Conservation (phyloP, 1,140 invertebrate species). For the Drosophila obscura region DNA sequence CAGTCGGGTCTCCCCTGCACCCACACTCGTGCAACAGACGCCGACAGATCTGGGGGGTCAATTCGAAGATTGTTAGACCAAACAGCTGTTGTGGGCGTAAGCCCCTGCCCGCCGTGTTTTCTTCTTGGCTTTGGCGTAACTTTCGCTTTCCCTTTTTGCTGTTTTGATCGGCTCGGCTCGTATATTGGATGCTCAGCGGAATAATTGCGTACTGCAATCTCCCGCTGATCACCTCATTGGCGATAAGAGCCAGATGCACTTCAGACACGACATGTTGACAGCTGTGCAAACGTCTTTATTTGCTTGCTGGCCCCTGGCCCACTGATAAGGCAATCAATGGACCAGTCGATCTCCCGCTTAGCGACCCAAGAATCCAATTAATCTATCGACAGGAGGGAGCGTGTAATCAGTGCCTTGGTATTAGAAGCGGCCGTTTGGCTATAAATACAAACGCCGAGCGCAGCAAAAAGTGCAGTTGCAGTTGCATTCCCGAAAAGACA, state of each 20-base stretch:
- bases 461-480: constrained; percentile 55
- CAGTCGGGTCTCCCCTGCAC: constrained; percentile 38
- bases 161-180: constrained; percentile 52
- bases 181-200: constrained; percentile 30
- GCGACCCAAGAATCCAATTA: constrained; percentile 10
- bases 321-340: constrained; percentile 54
- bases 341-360: constrained; percentile 35
- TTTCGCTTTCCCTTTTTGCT: constrained; percentile 74
- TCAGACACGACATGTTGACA: constrained; percentile 12
- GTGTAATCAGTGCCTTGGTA: constrained; percentile 10
- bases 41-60: constrained; percentile 59
- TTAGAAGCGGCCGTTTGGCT: constrained; percentile 3
- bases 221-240: constrained; percentile 3
- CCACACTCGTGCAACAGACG: constrained; percentile 43
- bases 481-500: constrained; percentile 12
- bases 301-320: constrained; percentile 24
- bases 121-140: constrained; percentile 48
- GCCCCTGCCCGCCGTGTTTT: constrained; percentile 54
- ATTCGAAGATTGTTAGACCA: constrained; percentile 30
- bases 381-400: constrained; percentile 21
- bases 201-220: background rate
- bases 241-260: constrained; percentile 29
- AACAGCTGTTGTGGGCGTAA: constrained; percentile 26
- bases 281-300: constrained; percentile 16
- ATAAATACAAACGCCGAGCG: constrained; percentile 52